phyloP scores from a whole-genome alignment of 1,140 invertebrate genomes.

The Papilio polyxenes region DNA sequence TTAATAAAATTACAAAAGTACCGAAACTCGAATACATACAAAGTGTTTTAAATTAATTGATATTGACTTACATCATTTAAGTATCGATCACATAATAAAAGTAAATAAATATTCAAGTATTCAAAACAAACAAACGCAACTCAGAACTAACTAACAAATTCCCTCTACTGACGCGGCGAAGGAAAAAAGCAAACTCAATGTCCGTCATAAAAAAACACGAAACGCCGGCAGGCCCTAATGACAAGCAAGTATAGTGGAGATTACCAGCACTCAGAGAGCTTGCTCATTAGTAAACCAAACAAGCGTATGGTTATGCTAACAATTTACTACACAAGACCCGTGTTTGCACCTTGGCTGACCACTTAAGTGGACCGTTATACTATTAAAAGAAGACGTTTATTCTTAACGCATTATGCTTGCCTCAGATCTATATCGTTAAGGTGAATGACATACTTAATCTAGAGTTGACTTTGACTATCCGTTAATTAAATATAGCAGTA shows the following conservation, averaged over 20 bases:
- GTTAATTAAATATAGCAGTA: neutral
- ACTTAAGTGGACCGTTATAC: slow-evolving; percentile 37
- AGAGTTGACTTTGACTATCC: neutral
- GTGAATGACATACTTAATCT: slow-evolving; percentile 30
- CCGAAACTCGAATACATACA: too few relatives aligned
- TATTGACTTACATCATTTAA: neutral
- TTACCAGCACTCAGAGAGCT: slow-evolving; percentile 31
- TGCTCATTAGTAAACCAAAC: slow-evolving; percentile 37
- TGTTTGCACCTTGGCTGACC: slow-evolving; percentile 38
- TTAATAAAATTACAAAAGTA: too few relatives aligned
- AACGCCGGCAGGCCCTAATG: slow-evolving; percentile 32
- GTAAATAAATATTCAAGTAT: neutral
- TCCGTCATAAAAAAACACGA: slow-evolving; percentile 31
- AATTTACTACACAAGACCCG: slow-evolving; percentile 36
- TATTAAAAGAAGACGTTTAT: slow-evolving; percentile 39
- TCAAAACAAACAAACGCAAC: slow-evolving; percentile 4
- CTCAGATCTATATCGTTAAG: slow-evolving; percentile 35
- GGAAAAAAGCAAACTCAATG: slow-evolving; percentile 16
- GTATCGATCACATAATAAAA: neutral
- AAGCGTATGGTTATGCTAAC: slow-evolving; percentile 35
- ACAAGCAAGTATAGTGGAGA: slow-evolving; percentile 33
- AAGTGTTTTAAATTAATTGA: neutral
- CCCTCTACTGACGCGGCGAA: slow-evolving; percentile 27
- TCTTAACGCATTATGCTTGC: slow-evolving; percentile 34
- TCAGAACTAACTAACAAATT: slow-evolving; percentile 3